Percentiles rank a stretch among this genome's conserved stretches.
These are phyloP conservation scores for Drosophila basisetae DNA, from an alignment of 2,888 invertebrate genomes.

Conservation along the genomic window DNA sequence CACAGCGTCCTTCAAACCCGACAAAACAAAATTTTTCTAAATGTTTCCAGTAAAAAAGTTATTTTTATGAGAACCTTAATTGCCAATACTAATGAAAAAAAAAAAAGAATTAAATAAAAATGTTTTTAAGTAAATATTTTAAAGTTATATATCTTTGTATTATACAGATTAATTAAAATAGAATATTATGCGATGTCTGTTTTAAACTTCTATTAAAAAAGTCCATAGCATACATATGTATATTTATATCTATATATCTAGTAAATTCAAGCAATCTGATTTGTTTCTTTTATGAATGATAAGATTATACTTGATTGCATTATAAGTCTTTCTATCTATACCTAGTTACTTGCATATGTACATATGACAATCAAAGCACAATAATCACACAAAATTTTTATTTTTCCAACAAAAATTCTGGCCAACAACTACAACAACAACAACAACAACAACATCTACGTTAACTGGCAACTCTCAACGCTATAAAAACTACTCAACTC, in stretches of 20 bases:
- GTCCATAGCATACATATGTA: constrained; percentile 8
- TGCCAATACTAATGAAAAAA: not conserved
- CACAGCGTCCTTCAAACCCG: not conserved
- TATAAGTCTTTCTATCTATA: constrained; percentile 32
- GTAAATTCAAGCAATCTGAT: constrained; percentile 16
- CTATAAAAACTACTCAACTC: constrained; percentile 60
- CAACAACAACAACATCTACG: constrained; percentile 48
- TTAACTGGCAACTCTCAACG: constrained; percentile 63
- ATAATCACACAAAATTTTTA: constrained; percentile 72
- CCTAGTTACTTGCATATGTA: constrained; percentile 29
- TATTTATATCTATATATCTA: not conserved
- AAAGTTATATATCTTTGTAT: constrained; percentile 15
- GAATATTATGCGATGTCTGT: constrained; percentile 10
- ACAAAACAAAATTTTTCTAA: not conserved
- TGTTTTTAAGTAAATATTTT: constrained; percentile 20
- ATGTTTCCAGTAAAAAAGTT: not conserved
- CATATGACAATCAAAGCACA: constrained; percentile 55
- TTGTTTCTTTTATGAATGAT: constrained; percentile 22
- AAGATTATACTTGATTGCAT: constrained; percentile 23
- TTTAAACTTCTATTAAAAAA: constrained; percentile 4
- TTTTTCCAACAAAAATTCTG: constrained; percentile 67
- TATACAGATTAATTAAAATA: constrained; percentile 11
- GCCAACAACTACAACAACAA: constrained; percentile 51
- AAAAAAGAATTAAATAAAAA: not conserved
- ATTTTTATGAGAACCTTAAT: not conserved